Evolutionary conservation across 2,888 invertebrate genomes (phyloP), one percentile per base, ranked within the genome.

Genomic region (Amiota minor): DNA sequence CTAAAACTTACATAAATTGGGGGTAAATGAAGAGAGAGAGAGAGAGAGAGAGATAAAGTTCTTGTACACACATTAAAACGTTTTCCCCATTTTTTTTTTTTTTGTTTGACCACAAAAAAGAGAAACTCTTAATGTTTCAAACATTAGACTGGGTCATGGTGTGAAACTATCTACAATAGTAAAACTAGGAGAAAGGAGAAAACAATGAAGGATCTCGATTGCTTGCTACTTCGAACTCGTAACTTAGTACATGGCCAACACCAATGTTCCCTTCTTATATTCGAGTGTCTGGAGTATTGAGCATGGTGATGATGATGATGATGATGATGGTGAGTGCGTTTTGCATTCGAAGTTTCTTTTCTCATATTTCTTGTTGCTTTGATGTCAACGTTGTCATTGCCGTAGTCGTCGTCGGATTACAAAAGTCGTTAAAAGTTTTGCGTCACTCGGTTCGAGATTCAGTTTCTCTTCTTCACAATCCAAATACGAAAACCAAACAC

Each of bases 351-450:
- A 16, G 10, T 59, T 59, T 59, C 9, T 9, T 59, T 59, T 20
- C 10, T n/a, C 59, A 4, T 59, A 11, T 47, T 65, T 65, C 6
- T 35, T 35, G 35, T 35, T 49, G 65, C 65, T 65, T 65, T 65
- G 65, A 65, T 65, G 65, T 47, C 35, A 6, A 6, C 35, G 35
- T 23, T 23, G 23, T 23, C 23, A 3, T 23, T 23, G 23, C 3
- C 23, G 23, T 23, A 23, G 35, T 35, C 35, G 35, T 35, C 35
- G 35, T 35, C 47, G 47, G 65, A 16, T 65, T 49, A 65, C 65
- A n/a, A 65, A 65, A 65, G 65, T 65, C 35, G 46, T 65, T 16
- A 46, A 47, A 65, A 46, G 65, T 65, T 46, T 47, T 50, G 53
- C 53, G 12, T 50, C 35, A 35, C 6, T 35, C 35, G 35, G 35